Percentiles rank a stretch among this genome's conserved stretches.
Conservation (phyloP, 2,888 invertebrate genomes). For the Archips crataeganus region DNA sequence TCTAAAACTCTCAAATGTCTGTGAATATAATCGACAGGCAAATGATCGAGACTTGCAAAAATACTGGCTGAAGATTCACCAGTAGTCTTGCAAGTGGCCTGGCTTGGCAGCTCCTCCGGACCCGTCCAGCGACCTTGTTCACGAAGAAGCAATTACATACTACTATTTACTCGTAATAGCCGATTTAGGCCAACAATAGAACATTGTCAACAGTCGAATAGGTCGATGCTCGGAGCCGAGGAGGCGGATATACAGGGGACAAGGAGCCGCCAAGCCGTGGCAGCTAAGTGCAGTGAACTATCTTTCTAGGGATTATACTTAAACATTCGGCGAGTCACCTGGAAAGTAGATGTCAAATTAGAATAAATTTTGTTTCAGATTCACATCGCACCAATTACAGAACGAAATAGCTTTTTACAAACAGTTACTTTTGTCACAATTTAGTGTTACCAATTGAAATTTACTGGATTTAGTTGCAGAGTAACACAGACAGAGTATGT, state of each 20-base stretch:
- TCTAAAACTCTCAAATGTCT: conserved; percentile 81
- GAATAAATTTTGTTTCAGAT: conserved; percentile 82
- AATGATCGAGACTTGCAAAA: conserved; percentile 81
- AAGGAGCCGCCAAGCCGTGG: conserved; percentile 70
- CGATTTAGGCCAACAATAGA: neutral
- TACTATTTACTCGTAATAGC: neutral
- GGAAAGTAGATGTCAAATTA: conserved; percentile 85
- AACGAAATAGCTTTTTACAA: conserved; percentile 5
- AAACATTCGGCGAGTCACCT: conserved; percentile 84
- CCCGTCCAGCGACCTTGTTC: conserved; percentile 53
- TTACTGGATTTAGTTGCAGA: conserved; percentile 57
- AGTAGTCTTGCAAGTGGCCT: conserved; percentile 80
- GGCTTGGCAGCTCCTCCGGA: conserved; percentile 67
- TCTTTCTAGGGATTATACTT: conserved; percentile 80
- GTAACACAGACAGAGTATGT: conserved; percentile 48
- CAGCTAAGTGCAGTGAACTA: conserved; percentile 79
- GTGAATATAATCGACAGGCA: conserved; percentile 79
- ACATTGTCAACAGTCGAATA: conserved; percentile 18
- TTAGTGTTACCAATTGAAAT: conserved; percentile 75
- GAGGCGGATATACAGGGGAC: conserved; percentile 50
- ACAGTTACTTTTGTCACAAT: conserved; percentile 67
- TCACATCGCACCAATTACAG: conserved; percentile 72
- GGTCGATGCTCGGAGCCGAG: conserved; percentile 56
- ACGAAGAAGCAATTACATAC: neutral
- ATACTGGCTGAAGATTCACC: conserved; percentile 66